phyloP scores from a whole-genome alignment of 2,888 invertebrate species.

The Acronicta leporina region DNA sequence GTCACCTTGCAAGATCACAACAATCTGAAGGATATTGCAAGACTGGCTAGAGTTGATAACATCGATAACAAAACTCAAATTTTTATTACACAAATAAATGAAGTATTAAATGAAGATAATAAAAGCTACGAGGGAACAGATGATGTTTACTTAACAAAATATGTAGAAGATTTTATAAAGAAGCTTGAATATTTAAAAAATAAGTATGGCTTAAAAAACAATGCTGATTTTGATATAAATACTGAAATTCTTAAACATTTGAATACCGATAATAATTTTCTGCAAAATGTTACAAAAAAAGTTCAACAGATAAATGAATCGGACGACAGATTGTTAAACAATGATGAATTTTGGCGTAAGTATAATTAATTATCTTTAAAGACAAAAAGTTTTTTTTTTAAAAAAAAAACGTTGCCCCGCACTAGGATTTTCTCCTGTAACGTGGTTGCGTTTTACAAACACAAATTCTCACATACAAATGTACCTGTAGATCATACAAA shows the following conservation, averaged over 20 bases:
- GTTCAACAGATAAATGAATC: slow-evolving; percentile 15
- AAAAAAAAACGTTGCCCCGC: too few relatives aligned
- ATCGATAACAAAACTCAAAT: slow-evolving; percentile 60
- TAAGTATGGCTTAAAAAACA: slow-evolving; percentile 51
- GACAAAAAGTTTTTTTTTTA: background rate
- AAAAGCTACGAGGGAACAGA: slow-evolving; percentile 42
- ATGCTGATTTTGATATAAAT: slow-evolving; percentile 52
- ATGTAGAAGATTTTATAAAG: slow-evolving; percentile 61
- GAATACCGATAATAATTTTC: slow-evolving; percentile 18
- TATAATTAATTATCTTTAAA: slow-evolving; percentile 1
- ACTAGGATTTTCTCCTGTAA: too few relatives aligned
- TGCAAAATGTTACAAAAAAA: slow-evolving; percentile 8
- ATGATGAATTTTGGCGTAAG: slow-evolving; percentile 76
- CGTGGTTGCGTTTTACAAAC: too few relatives aligned
- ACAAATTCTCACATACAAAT: too few relatives aligned
- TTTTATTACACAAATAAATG: slow-evolving; percentile 68
- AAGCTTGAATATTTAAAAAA: slow-evolving; percentile 63
- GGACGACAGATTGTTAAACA: slow-evolving; percentile 47
- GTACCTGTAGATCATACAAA: too few relatives aligned
- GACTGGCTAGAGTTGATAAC: slow-evolving; percentile 61
- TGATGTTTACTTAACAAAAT: slow-evolving; percentile 53
- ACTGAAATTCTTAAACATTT: slow-evolving; percentile 54
- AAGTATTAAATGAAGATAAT: slow-evolving; percentile 66
- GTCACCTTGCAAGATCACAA: slow-evolving; percentile 66
- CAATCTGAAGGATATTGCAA: slow-evolving; percentile 64